Base-by-base conservation (phyloP, 2,888 invertebrate species). In the Laspeyria flexula region DNA sequence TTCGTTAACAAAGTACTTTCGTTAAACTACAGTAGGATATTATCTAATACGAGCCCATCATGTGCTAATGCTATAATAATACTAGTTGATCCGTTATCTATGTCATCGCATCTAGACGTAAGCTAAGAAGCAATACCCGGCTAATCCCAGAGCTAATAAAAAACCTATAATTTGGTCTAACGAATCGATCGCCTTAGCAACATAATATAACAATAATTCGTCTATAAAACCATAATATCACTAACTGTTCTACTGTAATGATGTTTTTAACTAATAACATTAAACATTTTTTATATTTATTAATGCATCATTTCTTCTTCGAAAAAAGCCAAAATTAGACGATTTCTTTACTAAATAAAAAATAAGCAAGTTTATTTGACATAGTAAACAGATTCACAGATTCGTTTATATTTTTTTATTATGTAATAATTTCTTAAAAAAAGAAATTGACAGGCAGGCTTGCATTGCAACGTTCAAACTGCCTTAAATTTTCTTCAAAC, bases 1-100 rank as follows among this genome's bases (percentile, higher is more conserved):
- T 12, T 3, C 16, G 13, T 38, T 38, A 37, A 48, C 38, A 43
- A 43, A 27, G 43, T 43, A 30, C 29, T 37, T 33, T 44, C 12
- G 52, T 30, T 44, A 34, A 39, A 50, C 43, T 34, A 43, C 27
- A 44, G 45, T 46, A 16, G 11, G 18, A 29, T 41, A 47, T 41
- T 56, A 60, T 60, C 55, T 62, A 63, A 66, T 70, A 66, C 62
- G 56, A 58, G 58, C 61, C 64, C 60, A 72, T 68, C 56, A 61
- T 42, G 47, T 41, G 45, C 46, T 73, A 74, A 76, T 72, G 59
- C 70, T 46, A 39, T 43, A 47, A 52, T 73, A 73, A 73, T 71
- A 60, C 68, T 48, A 42, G 54, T 60, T 65, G 64, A 70, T 71
- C 72, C 67, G 50, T 50, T 61, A 55, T 54, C 54, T 60, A 51